Evolutionary conservation across 2,888 invertebrate genomes (phyloP).

Genomic region (Drosophila rubida): DNA sequence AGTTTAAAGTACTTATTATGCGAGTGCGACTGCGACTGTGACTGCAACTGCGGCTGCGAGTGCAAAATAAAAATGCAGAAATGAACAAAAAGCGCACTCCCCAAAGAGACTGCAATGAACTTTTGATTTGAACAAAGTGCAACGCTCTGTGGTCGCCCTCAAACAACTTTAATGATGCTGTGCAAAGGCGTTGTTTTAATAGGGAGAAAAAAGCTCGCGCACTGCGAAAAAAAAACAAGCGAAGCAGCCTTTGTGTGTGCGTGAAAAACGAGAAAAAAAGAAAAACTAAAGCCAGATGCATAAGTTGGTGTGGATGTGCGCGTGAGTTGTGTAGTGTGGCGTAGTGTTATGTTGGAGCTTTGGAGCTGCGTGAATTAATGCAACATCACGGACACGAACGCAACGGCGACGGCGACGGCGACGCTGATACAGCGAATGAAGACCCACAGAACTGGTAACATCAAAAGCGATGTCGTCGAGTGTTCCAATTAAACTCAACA

Average conservation of each 20-base stretch:
- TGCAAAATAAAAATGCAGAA: neutral
- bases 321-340: conserved; percentile 13
- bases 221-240: neutral
- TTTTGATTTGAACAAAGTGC: conserved; percentile 31
- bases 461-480: conserved; percentile 70
- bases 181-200: conserved; percentile 7
- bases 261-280: conserved; percentile 19
- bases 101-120: conserved; percentile 17
- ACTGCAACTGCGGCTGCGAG: neutral
- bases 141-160: conserved; percentile 14
- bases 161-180: conserved; percentile 44
- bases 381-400: conserved; percentile 46
- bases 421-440: conserved; percentile 20
- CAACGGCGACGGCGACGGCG: too few species aligned
- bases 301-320: conserved; percentile 23
- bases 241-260: conserved; percentile 35
- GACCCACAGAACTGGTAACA: conserved; percentile 56
- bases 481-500: conserved; percentile 79
- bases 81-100: neutral
- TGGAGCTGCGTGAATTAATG: conserved; percentile 75
- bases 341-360: conserved; percentile 28
- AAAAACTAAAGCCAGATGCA: conserved; percentile 39
- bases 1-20: conserved; percentile 8
- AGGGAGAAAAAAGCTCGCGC: neutral
- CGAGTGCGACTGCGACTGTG: neutral